Evolutionary conservation across 2,888 invertebrate species (phyloP).

Genomic region (Synergus japonicus): DNA sequence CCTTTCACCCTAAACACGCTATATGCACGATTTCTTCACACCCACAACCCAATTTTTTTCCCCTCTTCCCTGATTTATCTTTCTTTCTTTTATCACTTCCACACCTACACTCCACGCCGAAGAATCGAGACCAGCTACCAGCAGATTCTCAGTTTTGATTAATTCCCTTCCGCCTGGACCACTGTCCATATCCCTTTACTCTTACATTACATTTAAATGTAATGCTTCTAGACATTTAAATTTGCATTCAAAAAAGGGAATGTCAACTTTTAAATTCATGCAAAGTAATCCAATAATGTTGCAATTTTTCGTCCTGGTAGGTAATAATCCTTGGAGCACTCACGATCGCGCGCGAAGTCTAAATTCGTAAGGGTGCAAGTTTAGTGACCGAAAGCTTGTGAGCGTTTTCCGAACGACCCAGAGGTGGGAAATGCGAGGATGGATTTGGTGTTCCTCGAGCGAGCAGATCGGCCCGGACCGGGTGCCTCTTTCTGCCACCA

Average conservation of each 20-base stretch:
- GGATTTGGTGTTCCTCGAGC: constrained; percentile 55
- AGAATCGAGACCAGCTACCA: background rate
- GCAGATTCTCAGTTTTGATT: background rate
- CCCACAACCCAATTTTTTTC: constrained; percentile 9
- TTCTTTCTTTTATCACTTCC: background rate
- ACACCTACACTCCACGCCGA: constrained; percentile 29
- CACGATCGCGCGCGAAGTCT: constrained; percentile 9
- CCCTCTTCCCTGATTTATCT: constrained; percentile 17
- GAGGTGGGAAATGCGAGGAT: constrained; percentile 61
- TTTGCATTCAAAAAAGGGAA: background rate
- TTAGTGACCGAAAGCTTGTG: constrained; percentile 45
- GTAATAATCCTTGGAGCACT: constrained; percentile 40
- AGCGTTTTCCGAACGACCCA: constrained; percentile 56
- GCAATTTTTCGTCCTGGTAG: background rate
- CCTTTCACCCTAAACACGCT: constrained; percentile 35
- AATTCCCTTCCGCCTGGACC: background rate
- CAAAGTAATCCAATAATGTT: background rate
- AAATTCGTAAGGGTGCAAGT: background rate
- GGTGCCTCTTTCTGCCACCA: constrained; percentile 52
- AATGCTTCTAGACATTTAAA: background rate
- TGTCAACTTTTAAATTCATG: background rate
- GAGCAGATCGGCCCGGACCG: constrained; percentile 49
- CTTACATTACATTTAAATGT: background rate
- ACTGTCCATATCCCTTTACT: background rate
- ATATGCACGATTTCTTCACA: background rate